Percentiles rank a stretch among this genome's conserved stretches.
These are phyloP conservation scores for Coecobrya sp. DNA, from an alignment of 2,888 invertebrate species.

Conservation along the genomic window DNA sequence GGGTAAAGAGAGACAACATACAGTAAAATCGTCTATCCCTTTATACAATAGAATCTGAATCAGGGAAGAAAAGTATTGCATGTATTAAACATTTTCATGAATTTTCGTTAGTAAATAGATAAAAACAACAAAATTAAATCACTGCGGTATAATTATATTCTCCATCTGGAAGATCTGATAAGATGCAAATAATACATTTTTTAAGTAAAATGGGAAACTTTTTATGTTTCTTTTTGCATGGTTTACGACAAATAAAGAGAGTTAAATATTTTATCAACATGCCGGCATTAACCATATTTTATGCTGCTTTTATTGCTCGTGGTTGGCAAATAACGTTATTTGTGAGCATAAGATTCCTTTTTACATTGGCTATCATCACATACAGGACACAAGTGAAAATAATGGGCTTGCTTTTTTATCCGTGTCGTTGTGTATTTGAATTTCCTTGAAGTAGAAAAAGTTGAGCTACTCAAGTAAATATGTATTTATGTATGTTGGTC, in stretches of 20 bases:
- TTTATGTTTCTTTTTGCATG: constrained; percentile 49
- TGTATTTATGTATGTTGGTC: neutral
- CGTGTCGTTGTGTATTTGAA: neutral
- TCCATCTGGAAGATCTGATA: neutral
- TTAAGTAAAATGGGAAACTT: constrained; percentile 11
- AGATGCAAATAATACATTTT: neutral
- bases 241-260: constrained; percentile 62
- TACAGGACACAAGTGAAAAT: constrained; percentile 45
- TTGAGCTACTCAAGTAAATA: neutral
- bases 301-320: constrained; percentile 65
- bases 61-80: no score
- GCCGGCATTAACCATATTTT: constrained; percentile 72
- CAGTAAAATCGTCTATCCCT: no score
- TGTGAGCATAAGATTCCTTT: constrained; percentile 50
- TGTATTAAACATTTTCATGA: neutral
- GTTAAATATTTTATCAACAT: constrained; percentile 66
- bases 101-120: neutral
- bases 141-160: constrained; percentile 4
- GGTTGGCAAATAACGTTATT: constrained; percentile 63
- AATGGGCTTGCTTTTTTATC: neutral
- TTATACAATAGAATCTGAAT: no score
- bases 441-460: neutral
- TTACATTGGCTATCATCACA: constrained; percentile 18
- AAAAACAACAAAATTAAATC: neutral
- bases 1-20: no score